Evolutionary conservation across 2,888 invertebrate genomes (phyloP), one percentile per base, ranked within the genome.

Genomic region (Sarcophaga carnaria): DNA sequence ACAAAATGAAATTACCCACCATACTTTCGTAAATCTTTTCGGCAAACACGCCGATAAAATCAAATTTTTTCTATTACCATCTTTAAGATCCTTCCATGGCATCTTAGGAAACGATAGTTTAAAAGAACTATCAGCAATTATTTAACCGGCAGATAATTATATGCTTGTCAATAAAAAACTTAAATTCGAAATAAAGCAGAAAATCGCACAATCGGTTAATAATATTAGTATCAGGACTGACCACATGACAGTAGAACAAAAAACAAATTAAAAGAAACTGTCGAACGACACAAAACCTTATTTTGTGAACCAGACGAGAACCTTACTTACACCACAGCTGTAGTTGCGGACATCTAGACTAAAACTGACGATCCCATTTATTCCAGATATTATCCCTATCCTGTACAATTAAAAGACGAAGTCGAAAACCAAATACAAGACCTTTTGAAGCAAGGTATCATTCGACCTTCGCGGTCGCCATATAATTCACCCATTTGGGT

Each of bases 351-450:
- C 27, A 62, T 74, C n/a, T 12, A 60, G 27, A 71, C 79, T 17
- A 71, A 8, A 20, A 64, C 70, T 17, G 37, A 71, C 10, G 54
- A 79, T 5, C 63, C 79, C 4, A 60, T 79, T 47, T 70, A 78
- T 25, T 64, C 71, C 12, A 45, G 49, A 63, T 79, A 47, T n/a
- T 79, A 70, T 14, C 62, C 78, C 5, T 78, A 78, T 45, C 69
- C 70, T 20, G 22, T 11, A 64, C 8, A 59, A 22, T 10, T 78
- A n/a, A 69, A 60, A 66, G 67, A 27, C 11, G 60, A 77, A 67
- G 69, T 77, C 14, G 69, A 77, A 22, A 69, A 67, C 37, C 60
- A 77, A 60, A 69, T 77, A 17, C 59, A 77, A 45, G 77, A 77
- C 27, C 54, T 77, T 25, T n/a, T 60, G 11, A 70, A n/a, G 10